phyloP scores from a whole-genome alignment of 1,140 invertebrate genomes.

The Magallana gigas region DNA sequence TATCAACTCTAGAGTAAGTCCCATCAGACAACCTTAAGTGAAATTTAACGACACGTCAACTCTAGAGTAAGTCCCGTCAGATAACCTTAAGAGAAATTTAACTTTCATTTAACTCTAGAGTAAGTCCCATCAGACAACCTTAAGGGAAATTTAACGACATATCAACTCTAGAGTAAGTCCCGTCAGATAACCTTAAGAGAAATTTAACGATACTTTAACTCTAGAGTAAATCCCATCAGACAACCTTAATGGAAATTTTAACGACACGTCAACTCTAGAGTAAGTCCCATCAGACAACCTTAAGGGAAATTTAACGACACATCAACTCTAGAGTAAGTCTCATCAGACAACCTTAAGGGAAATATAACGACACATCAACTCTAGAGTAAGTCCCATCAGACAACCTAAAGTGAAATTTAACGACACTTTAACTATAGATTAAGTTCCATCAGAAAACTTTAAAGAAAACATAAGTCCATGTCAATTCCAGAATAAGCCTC shows the following conservation, averaged over 20 bases:
- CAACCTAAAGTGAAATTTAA: conserved; percentile 20
- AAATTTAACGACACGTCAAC: not conserved
- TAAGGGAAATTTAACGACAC: not conserved
- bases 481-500: conserved; percentile 38
- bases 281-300: conserved; percentile 49
- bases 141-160: not conserved
- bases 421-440: conserved; percentile 29
- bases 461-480: conserved; percentile 9
- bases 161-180: conserved; percentile 42
- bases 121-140: conserved; percentile 50
- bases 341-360: conserved; percentile 42
- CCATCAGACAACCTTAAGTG: conserved; percentile 45
- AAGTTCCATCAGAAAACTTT: conserved; percentile 46
- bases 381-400: conserved; percentile 46
- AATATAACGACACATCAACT: not conserved
- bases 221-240: conserved; percentile 46
- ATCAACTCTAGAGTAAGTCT: conserved; percentile 38
- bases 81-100: conserved; percentile 11
- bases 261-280: conserved; percentile 21
- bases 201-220: conserved; percentile 5
- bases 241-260: conserved; percentile 18
- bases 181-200: conserved; percentile 41
- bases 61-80: conserved; percentile 45
- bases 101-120: conserved; percentile 20
- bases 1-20: conserved; percentile 37